Conservation (phyloP, 2,797 vertebrate species). For the Ctenosaura bakeri region DNA sequence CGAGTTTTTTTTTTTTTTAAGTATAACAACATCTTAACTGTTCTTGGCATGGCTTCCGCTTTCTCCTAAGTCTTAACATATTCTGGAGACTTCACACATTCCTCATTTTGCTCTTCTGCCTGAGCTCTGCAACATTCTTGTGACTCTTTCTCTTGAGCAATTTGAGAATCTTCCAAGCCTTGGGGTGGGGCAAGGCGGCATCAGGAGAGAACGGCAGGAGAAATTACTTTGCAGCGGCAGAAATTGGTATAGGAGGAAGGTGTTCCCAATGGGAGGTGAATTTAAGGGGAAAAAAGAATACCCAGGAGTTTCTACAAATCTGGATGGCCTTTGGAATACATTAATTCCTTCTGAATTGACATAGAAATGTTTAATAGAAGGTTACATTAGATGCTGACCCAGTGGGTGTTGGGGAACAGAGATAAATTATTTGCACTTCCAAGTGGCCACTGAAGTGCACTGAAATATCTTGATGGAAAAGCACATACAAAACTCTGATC, state of each 20-base stretch:
- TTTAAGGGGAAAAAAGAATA: too few species aligned
- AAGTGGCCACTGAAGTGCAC: background rate
- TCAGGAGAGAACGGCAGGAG: background rate
- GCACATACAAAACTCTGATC: too few species aligned
- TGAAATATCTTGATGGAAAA: background rate
- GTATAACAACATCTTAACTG: background rate
- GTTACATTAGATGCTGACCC: too few species aligned
- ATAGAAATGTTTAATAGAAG: background rate
- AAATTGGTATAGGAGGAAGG: background rate
- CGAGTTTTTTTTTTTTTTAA: background rate
- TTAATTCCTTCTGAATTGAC: background rate
- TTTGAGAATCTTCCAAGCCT: background rate
- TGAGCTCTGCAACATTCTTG: background rate
- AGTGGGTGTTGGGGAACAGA: background rate
- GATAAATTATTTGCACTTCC: background rate
- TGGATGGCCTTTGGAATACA: background rate
- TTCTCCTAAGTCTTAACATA: background rate
- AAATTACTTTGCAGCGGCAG: background rate
- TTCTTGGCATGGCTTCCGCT: rapidly evolving
- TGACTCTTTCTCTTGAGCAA: background rate
- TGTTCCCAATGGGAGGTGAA: background rate
- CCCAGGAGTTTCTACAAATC: background rate
- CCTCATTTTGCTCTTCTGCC: too few species aligned
- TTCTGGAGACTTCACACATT: too few species aligned
- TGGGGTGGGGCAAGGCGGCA: background rate